Evolutionary conservation across 2,113 vertebrate species (phyloP).

Genomic region (Strix aluco): DNA sequence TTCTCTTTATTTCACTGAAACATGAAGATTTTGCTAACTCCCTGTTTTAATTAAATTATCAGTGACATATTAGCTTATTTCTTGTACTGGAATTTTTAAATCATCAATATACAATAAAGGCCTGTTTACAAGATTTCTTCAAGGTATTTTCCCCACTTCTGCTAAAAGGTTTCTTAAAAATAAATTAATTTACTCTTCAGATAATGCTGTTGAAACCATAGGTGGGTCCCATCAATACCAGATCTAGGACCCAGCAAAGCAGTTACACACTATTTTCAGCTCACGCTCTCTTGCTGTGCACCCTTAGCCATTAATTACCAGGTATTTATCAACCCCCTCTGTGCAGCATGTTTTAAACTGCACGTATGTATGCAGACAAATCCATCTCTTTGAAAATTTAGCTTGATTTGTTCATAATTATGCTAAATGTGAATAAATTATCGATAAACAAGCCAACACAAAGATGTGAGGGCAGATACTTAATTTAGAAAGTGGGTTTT

Average conservation of each 20-base stretch:
- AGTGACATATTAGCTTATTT: background rate
- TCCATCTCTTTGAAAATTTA: background rate
- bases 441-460: background rate
- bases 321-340: background rate
- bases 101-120: background rate
- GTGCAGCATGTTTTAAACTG: background rate
- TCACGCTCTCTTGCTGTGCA: background rate
- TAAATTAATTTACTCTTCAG: background rate
- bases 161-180: conserved; percentile 4
- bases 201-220: background rate
- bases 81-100: background rate
- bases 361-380: background rate
- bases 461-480: background rate
- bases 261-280: background rate
- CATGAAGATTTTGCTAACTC: background rate
- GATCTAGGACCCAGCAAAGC: background rate
- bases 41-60: background rate
- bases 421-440: background rate
- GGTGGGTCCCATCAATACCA: background rate
- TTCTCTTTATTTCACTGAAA: background rate
- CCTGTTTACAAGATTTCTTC: background rate
- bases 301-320: background rate
- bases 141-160: background rate
- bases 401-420: background rate
- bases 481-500: background rate